Conservation (phyloP, 2,113 vertebrate species). For the Marmota flaviventris region DNA sequence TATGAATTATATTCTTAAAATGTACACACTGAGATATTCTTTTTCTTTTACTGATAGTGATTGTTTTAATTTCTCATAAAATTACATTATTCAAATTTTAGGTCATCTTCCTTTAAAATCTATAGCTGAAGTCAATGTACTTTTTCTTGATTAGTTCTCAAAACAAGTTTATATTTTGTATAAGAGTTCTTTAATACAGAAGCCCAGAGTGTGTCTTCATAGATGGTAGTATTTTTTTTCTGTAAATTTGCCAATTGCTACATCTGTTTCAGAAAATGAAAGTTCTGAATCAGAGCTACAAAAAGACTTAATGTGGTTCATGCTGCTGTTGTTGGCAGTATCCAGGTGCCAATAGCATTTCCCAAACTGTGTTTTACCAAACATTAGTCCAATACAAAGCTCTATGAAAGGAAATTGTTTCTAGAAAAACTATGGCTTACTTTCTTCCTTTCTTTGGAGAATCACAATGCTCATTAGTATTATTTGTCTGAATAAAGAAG, state of each 20-base stretch:
- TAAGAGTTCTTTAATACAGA: constrained; percentile 38
- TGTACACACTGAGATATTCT: constrained; percentile 5
- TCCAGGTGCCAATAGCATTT: constrained; percentile 25
- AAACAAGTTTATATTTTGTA: constrained; percentile 51
- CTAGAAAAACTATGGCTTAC: constrained; percentile 11
- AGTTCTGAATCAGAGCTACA: constrained; percentile 63
- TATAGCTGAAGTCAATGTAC: constrained; percentile 15
- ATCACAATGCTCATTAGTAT: not conserved
- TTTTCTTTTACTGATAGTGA: constrained; percentile 37
- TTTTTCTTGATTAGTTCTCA: constrained; percentile 42
- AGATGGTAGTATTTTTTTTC: constrained; percentile 34
- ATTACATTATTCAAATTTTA: constrained; percentile 36
- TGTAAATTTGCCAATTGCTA: constrained; percentile 54
- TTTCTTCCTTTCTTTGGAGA: not conserved
- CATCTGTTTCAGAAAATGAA: constrained; percentile 66
- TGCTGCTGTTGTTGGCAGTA: constrained; percentile 58
- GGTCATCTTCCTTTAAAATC: constrained; percentile 42
- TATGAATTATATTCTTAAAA: not conserved
- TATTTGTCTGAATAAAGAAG: constrained; percentile 17
- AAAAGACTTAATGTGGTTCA: constrained; percentile 43
- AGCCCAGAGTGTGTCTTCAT: not conserved
- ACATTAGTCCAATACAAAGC: not conserved
- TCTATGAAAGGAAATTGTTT: constrained; percentile 43
- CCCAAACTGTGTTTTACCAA: constrained; percentile 66
- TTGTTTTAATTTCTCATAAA: constrained; percentile 39